phyloP scores from a whole-genome alignment of 2,113 vertebrate genomes.

The Miniopterus natalensis region DNA sequence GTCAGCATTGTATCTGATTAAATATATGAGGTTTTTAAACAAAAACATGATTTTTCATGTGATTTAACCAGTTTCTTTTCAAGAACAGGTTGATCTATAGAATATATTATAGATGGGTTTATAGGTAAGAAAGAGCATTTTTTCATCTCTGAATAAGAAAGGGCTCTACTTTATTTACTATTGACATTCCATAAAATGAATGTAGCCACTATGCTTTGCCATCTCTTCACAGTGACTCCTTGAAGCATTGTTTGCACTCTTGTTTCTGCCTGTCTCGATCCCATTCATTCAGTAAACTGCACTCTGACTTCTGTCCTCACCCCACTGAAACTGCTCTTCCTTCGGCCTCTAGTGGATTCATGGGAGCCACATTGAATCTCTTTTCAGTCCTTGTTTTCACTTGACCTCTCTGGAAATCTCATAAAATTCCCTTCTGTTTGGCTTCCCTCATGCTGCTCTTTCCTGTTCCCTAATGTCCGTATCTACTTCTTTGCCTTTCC shows the following conservation, averaged over 20 bases:
- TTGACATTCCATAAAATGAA: background rate
- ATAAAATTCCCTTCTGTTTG: background rate
- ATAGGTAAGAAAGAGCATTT: background rate
- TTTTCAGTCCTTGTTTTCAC: background rate
- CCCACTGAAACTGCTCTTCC: background rate
- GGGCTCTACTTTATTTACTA: background rate
- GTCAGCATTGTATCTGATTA: background rate
- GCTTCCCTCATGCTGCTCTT: background rate
- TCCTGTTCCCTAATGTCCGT: background rate
- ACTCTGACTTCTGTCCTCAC: background rate
- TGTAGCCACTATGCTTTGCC: background rate
- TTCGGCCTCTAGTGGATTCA: background rate
- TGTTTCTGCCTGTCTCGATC: background rate
- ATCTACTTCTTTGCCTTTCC: background rate
- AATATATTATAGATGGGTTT: conserved; percentile 5
- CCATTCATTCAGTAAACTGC: background rate
- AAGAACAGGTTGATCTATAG: background rate
- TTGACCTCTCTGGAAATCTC: too few relatives aligned
- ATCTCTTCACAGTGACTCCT: background rate
- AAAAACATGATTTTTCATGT: conserved; percentile 19
- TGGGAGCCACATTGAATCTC: background rate
- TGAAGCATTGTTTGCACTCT: background rate
- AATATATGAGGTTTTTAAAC: background rate
- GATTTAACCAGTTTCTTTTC: conserved; percentile 19
- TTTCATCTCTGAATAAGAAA: background rate